Evolutionary conservation across 2,888 invertebrate species (phyloP).

Genomic region (Ormyrus thymus): DNA sequence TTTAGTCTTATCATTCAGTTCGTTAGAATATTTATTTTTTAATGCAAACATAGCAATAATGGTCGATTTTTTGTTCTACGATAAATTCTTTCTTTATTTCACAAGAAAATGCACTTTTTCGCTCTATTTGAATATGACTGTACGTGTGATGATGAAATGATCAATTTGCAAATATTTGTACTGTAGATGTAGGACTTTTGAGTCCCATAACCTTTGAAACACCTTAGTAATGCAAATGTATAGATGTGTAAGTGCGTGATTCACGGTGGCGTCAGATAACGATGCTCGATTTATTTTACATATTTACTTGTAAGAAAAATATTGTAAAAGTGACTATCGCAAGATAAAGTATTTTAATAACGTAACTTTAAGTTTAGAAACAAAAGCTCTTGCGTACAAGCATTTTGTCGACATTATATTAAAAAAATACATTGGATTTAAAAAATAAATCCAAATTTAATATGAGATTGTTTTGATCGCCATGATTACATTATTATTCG

Average conservation of each 20-base stretch:
- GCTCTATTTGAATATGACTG: slow-evolving; percentile 24
- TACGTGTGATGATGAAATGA: slow-evolving; percentile 47
- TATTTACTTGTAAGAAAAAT: slow-evolving; percentile 50
- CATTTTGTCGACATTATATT: slow-evolving; percentile 48
- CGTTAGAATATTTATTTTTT: slow-evolving; percentile 44
- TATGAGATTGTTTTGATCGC: slow-evolving; percentile 36
- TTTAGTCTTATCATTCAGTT: slow-evolving; percentile 27
- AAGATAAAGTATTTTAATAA: slow-evolving; percentile 56
- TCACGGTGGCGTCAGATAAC: slow-evolving; percentile 32
- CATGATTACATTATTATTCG: slow-evolving; percentile 25
- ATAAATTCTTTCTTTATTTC: slow-evolving; percentile 40
- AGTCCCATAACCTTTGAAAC: slow-evolving; percentile 8
- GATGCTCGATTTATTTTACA: slow-evolving; percentile 51
- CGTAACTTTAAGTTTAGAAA: slow-evolving; percentile 50
- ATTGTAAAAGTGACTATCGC: slow-evolving; percentile 48
- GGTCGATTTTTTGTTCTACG: slow-evolving; percentile 32
- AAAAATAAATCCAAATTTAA: slow-evolving; percentile 37
- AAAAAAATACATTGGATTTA: slow-evolving; percentile 34
- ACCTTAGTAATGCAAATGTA: slow-evolving; percentile 19
- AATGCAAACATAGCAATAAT: slow-evolving; percentile 28
- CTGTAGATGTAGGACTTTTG: slow-evolving; percentile 31
- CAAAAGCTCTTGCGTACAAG: slow-evolving; percentile 35
- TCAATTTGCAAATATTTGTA: slow-evolving; percentile 55
- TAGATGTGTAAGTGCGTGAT: slow-evolving; percentile 40
- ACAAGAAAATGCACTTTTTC: slow-evolving; percentile 33